Percentiles rank a stretch among this genome's conserved stretches.
Evolutionary conservation across 53 echinoderm and acorn worm genomes (phyloP).

Genomic region (Crossaster papposus): DNA sequence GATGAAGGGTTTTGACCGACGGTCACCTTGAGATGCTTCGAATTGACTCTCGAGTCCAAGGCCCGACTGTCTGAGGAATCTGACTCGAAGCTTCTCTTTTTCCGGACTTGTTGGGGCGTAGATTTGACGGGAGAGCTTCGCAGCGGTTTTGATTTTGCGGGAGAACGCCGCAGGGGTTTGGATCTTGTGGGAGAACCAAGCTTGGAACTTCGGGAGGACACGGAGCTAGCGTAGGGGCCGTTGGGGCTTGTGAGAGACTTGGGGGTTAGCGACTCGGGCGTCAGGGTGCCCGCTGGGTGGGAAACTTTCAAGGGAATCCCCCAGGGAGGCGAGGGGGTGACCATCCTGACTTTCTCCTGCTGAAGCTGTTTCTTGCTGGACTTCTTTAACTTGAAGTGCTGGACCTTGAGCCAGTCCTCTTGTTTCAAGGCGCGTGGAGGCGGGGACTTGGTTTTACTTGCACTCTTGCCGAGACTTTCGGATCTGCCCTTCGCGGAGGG

Average conservation of each 20-base stretch:
- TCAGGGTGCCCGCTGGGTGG: slow-evolving; percentile 19
- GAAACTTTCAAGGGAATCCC: slow-evolving; percentile 23
- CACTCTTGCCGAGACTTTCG: not conserved
- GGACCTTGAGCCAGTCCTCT: not conserved
- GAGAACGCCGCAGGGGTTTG: not conserved
- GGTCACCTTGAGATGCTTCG: not conserved
- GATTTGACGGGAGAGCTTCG: not conserved
- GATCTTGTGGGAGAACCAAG: not conserved
- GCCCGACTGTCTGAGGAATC: not conserved
- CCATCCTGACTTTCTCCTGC: not conserved
- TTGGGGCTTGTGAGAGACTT: not conserved
- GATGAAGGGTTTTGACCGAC: not conserved
- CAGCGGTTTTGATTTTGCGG: not conserved
- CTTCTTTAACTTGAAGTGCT: not conserved
- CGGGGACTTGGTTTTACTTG: not conserved
- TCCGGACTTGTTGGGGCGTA: not conserved
- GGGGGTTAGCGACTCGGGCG: slow-evolving; percentile 42
- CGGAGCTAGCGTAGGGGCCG: slow-evolving; percentile 14
- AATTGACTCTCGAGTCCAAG: not conserved
- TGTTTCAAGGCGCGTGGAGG: not conserved
- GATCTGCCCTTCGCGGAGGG: not conserved
- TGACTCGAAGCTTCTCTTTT: not conserved
- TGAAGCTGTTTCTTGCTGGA: slow-evolving; percentile 1
- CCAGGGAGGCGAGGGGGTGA: slow-evolving; percentile 43
- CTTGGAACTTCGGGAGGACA: slow-evolving; percentile 41